These are phyloP conservation scores for Phymastichus coffea DNA, from an alignment of 1,140 invertebrate genomes.

Conservation along the genomic window DNA sequence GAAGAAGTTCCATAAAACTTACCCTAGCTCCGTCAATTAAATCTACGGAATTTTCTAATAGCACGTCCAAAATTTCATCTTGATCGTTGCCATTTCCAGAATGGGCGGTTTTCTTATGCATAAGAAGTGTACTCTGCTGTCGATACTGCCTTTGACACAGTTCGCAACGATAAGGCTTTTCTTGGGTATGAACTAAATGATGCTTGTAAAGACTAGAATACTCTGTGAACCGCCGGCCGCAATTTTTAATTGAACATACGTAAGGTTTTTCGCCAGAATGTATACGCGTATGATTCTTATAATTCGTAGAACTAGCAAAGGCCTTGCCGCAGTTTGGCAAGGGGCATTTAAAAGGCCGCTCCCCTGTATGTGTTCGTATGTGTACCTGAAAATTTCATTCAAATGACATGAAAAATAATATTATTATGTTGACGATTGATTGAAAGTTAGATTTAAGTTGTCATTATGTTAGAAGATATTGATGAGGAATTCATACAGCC, in stretches of 20 bases:
- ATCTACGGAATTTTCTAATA: conserved; percentile 36
- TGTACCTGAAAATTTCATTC: conserved; percentile 44
- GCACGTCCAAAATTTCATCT: conserved; percentile 39
- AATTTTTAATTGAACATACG: conserved; percentile 62
- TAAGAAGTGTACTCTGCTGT: conserved; percentile 64
- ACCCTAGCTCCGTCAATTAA: conserved; percentile 29
- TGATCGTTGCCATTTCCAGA: conserved; percentile 24
- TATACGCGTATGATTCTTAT: conserved; percentile 67
- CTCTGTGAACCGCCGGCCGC: conserved; percentile 71
- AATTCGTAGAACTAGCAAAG: conserved; percentile 72
- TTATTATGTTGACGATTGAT: too few relatives aligned
- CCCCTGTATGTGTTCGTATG: conserved; percentile 63
- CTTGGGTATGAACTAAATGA: conserved; percentile 67
- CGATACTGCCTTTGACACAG: conserved; percentile 63
- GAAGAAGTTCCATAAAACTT: conserved; percentile 15
- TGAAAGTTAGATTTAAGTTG: too few relatives aligned
- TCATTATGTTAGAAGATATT: neutral
- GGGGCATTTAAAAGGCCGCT: conserved; percentile 66
- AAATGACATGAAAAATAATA: too few relatives aligned
- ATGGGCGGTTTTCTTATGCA: conserved; percentile 60
- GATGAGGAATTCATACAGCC: neutral
- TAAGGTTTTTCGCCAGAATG: conserved; percentile 65
- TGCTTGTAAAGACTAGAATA: conserved; percentile 77
- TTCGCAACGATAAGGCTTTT: conserved; percentile 63
- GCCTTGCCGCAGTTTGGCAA: conserved; percentile 61